Base-by-base conservation (phyloP, 1,140 invertebrate species). In the Polypedilum pembai region DNA sequence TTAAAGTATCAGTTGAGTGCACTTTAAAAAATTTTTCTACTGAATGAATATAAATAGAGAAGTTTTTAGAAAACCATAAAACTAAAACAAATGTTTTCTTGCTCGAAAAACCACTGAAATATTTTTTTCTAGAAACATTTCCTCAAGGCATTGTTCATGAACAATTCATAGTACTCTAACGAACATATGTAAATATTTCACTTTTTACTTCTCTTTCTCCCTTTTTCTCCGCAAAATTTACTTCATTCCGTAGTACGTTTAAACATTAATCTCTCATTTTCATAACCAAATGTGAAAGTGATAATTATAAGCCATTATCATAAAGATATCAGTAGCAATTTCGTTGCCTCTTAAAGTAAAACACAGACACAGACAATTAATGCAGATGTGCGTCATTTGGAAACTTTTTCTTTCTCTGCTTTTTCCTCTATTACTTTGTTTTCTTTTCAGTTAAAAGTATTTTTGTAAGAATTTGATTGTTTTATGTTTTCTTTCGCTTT, bases 261-360 rank as follows among this genome's bases (percentile, higher is more conserved):
- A n/a, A n/a, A 33, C 24, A 5, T 33, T 33, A 33, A 5, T 5
- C 1, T 5, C 1, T 33, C 5, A 33, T 5, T 33, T 33, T 33
- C 24, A 33, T 33, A 33, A 33, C 24, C 24, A 33, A 33, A 33
- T 33, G 24, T 33, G n/a, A 56, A 56, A 56, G 45, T 56, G 45
- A 56, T 56, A 56, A 56, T 56, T 56, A 56, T n/a, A 56, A 56
- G 45, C n/a, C n/a, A 56, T n/a, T n/a, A n/a, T 56, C n/a, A n/a
- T 56, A n/a, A 56, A 56, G 45, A 56, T 56, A 56, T 56, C 45
- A 56, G 12, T n/a, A 56, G n/a, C 45, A 56, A 56, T 56, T 4
- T 33, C 15, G n/a, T 56, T 56, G 12, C 45, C 45, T n/a, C 41
- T 12, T n/a, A 56, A 56, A 56, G 15, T 56, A 56, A 12, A n/a